These are phyloP conservation scores for Eulacestoma nigropectus DNA, from an alignment of 2,113 vertebrate species.

Conservation along the genomic window DNA sequence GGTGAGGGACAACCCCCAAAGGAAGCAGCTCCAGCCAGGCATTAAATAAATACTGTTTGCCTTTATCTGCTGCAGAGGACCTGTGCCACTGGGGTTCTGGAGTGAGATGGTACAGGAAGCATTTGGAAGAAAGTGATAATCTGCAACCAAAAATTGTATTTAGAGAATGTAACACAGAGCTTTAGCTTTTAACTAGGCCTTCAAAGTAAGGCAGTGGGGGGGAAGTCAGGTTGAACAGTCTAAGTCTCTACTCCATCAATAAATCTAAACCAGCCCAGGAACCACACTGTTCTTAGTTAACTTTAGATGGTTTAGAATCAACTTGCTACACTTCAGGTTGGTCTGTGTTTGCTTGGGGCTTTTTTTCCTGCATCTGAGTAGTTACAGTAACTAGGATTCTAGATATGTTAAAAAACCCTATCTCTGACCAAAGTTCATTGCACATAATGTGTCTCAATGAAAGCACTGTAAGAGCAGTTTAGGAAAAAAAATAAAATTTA, in stretches of 20 bases:
- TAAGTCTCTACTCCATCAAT: neutral
- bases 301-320: neutral
- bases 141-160: neutral
- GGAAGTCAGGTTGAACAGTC: neutral
- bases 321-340: neutral
- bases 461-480: neutral
- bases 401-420: neutral
- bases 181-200: neutral
- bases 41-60: neutral
- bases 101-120: fast-evolving
- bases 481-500: neutral
- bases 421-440: neutral
- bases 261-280: neutral
- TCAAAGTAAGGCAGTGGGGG: neutral
- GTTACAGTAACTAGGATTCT: neutral
- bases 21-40: neutral
- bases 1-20: neutral
- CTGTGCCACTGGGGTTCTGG: neutral
- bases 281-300: neutral
- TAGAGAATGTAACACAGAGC: neutral
- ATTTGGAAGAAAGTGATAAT: neutral
- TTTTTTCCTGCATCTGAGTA: neutral
- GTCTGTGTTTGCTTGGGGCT: neutral
- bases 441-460: neutral
- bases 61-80: neutral